Percentiles rank a stretch among this genome's conserved stretches.
Conservation (phyloP, 2,888 invertebrate species). For the Rambutsinella grinnellia region DNA sequence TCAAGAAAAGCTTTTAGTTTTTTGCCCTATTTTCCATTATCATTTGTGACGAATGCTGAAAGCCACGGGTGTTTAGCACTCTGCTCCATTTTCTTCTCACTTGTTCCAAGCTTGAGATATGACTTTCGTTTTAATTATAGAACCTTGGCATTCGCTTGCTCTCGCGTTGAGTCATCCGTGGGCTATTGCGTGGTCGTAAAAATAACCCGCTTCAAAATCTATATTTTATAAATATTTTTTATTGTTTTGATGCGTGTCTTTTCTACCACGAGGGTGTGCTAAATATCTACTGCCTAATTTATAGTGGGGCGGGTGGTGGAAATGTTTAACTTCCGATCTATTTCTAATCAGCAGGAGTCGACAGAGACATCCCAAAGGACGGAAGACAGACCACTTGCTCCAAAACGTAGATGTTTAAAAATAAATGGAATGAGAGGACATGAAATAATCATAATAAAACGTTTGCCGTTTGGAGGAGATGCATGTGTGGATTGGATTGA, state of each 20-base stretch:
- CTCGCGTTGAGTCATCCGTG: slow-evolving; percentile 49
- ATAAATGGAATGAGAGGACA: not conserved
- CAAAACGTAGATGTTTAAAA: too few species aligned
- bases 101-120: not conserved
- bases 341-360: too few species aligned
- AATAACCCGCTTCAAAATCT: too few species aligned
- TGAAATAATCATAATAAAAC: not conserved
- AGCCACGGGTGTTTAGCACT: not conserved
- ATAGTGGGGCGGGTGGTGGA: too few species aligned
- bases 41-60: not conserved
- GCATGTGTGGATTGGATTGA: not conserved
- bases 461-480: not conserved
- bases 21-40: not conserved
- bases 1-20: not conserved
- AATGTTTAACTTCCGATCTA: too few species aligned
- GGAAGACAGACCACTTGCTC: too few species aligned
- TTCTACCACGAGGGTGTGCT: too few species aligned
- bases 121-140: slow-evolving; percentile 43
- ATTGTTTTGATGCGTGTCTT: too few species aligned
- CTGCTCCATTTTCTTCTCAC: not conserved
- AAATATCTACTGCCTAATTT: too few species aligned
- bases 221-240: too few species aligned
- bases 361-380: too few species aligned
- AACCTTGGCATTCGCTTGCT: slow-evolving; percentile 55
- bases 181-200: too few species aligned